Conservation (phyloP, 2,113 vertebrate species). For the Willisornis vidua region DNA sequence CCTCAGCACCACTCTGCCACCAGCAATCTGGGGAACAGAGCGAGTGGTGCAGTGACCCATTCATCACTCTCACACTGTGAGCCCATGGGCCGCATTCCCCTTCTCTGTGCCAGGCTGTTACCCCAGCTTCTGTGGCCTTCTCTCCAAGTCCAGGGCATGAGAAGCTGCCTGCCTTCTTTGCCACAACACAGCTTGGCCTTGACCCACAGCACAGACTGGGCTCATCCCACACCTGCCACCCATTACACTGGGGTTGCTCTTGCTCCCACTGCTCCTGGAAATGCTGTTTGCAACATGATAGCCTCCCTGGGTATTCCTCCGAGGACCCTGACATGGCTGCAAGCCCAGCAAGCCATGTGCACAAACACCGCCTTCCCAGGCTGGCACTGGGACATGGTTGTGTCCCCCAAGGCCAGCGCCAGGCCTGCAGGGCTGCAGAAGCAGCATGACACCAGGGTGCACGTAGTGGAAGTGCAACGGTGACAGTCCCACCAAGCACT, state of each 20-base stretch:
- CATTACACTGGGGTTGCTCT: neutral
- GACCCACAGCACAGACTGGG: neutral
- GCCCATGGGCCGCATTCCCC: fast-evolving
- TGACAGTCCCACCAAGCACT: neutral
- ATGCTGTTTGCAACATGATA: neutral
- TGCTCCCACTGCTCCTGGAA: neutral
- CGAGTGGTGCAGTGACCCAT: fast-evolving
- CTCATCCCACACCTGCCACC: neutral
- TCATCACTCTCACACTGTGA: neutral
- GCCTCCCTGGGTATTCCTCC: too few relatives aligned
- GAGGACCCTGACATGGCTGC: neutral
- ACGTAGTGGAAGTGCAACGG: neutral
- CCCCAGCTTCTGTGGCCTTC: neutral
- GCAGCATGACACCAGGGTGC: neutral
- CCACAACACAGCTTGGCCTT: neutral
- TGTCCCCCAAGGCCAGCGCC: fast-evolving
- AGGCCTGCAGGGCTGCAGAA: neutral
- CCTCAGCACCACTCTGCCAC: fast-evolving
- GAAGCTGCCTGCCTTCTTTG: neutral
- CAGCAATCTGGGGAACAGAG: neutral
- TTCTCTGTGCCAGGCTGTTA: neutral
- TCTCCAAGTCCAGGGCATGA: neutral
- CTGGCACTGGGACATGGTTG: fast-evolving
- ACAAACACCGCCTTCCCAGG: neutral
- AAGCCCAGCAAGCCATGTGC: neutral